Evolutionary conservation across 2,113 vertebrate genomes (phyloP), one percentile per base, ranked within the genome.

Genomic region (Carollia perspicillata): DNA sequence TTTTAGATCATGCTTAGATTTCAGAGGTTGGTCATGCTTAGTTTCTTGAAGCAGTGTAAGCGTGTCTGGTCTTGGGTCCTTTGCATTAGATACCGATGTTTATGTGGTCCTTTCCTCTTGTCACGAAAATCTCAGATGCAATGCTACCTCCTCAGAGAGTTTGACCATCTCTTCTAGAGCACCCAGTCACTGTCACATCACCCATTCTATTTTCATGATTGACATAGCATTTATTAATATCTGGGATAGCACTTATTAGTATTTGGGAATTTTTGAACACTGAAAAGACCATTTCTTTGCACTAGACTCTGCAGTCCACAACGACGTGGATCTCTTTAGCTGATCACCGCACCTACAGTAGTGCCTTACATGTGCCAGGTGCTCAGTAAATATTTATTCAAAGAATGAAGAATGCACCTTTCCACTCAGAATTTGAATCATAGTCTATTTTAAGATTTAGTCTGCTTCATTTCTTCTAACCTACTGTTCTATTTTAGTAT

Each of bases 401-500:
- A 74, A 92, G 88, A 97, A 63, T 87, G 68, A 93, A 84, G 66
- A 93, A 84, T 47, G 40, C n/a, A 51, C 58, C n/a, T 84, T 92
- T 96, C 37, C 18, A 18, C 40, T 87, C 78, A 84, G 75, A 91
- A 66, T 88, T 81, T 87, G 84, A 97, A 96, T 65, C 84, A 80
- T 12, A 60, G 35, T 84, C 66, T 95, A 93, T 87, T 97, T 92
- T 96, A 95, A 86, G 71, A 80, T 90, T 88, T 81, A 84, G 87
- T 83, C 65, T 72, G 55, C 69, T 97, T 96, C 37, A 77, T 87
- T 95, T 92, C 49, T 92, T 96, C 42, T 95, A 93, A 55, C 20
- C 16, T 37, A 35, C 13, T 94, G 30, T 90, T 97, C 84, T 97
- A 78, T 97, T 97, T 97, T 78, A 74, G 96, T 86, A 80, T 79